A percentile compares a stretch with the other conserved stretches of the same genome.
phyloP scores from a whole-genome alignment of 2,113 vertebrate genomes.

The Pelodiscus sinensis region DNA sequence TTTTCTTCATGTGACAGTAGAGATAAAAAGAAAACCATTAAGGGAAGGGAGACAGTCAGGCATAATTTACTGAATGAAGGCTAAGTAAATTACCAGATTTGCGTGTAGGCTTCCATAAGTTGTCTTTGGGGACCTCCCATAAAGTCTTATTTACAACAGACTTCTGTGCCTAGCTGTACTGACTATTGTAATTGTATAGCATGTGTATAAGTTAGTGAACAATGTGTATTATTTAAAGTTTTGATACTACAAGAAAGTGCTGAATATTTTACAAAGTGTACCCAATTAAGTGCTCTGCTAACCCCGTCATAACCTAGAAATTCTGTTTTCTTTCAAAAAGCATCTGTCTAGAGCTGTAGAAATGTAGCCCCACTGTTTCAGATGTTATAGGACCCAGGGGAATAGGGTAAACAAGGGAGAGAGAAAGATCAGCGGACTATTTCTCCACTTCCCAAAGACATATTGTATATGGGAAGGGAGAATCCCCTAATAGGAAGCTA shows the following conservation, averaged over 20 bases:
- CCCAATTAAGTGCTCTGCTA: background rate
- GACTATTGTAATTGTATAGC: background rate
- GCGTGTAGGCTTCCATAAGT: background rate
- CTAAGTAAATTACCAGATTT: background rate
- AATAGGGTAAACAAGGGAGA: background rate
- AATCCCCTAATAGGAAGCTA: background rate
- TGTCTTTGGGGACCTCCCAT: background rate
- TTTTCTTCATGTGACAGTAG: background rate
- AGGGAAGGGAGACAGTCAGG: background rate
- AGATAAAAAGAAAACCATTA: background rate
- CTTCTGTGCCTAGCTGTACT: background rate
- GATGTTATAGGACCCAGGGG: background rate
- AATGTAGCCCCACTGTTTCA: accelerated
- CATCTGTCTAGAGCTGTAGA: background rate
- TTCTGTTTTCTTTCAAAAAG: background rate
- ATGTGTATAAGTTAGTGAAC: background rate
- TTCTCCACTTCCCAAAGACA: background rate
- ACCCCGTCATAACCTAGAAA: background rate
- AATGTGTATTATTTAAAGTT: background rate
- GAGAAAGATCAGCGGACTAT: background rate
- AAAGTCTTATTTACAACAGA: background rate
- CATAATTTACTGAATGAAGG: background rate
- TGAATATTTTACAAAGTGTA: background rate
- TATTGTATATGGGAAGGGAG: background rate
- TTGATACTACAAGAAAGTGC: background rate